Evolutionary conservation across 2,888 invertebrate genomes (phyloP).

Genomic region (Heteromurus nitidus): DNA sequence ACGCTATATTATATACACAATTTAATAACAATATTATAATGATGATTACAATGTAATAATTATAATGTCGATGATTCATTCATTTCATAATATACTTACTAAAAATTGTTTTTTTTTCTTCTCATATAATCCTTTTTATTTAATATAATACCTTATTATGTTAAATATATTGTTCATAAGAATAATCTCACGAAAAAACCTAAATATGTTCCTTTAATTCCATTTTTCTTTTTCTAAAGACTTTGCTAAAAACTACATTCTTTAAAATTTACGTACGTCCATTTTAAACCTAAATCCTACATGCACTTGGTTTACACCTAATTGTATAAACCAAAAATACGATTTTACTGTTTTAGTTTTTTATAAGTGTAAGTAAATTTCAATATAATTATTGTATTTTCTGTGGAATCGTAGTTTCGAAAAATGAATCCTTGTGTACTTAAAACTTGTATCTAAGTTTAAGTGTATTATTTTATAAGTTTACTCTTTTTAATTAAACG

Average conservation of each 20-base stretch:
- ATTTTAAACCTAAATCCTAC: too few relatives aligned
- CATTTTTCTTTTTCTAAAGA: conserved; percentile 14
- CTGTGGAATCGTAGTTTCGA: conserved; percentile 1
- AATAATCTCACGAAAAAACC: conserved; percentile 57
- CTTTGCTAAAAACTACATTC: background rate
- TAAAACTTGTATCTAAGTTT: too few relatives aligned
- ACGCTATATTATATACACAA: conserved; percentile 44
- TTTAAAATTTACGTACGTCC: background rate
- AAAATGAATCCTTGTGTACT: too few relatives aligned
- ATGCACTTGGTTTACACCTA: background rate
- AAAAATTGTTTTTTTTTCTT: conserved; percentile 31
- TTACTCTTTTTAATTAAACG: background rate
- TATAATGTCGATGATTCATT: conserved; percentile 40
- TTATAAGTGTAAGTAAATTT: background rate
- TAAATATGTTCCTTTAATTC: conserved; percentile 8
- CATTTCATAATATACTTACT: conserved; percentile 17
- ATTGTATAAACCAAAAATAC: background rate
- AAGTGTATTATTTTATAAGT: too few relatives aligned
- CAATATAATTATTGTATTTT: conserved; percentile 12
- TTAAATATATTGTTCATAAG: conserved; percentile 32
- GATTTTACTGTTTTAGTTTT: background rate
- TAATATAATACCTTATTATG: background rate
- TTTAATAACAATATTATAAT: conserved; percentile 29
- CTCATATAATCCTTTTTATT: conserved; percentile 2
- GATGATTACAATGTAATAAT: conserved; percentile 37